Evolutionary conservation across 1,140 invertebrate genomes (phyloP).

Genomic region (Holcopasites calliopsidis): DNA sequence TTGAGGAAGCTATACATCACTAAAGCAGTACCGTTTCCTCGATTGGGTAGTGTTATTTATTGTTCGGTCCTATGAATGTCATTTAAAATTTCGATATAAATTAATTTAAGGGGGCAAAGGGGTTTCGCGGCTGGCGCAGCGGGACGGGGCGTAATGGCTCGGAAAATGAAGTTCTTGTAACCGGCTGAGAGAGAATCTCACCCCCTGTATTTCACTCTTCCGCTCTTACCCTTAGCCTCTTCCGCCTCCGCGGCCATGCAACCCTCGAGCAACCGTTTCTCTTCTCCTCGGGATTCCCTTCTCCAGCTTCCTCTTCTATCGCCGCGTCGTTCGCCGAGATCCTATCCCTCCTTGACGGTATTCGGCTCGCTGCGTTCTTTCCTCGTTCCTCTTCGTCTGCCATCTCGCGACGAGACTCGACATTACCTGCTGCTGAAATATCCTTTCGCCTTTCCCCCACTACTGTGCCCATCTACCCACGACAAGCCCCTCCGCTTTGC

Average conservation of each 20-base stretch:
- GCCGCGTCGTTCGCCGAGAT: conserved; percentile 7
- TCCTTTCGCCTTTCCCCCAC: conserved; percentile 53
- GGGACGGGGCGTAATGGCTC: conserved; percentile 74
- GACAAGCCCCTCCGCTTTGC: conserved; percentile 63
- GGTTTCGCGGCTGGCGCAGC: conserved; percentile 64
- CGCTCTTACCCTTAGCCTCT: conserved; percentile 38
- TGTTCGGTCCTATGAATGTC: conserved; percentile 72
- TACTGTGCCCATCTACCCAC: conserved; percentile 30
- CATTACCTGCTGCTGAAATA: conserved; percentile 68
- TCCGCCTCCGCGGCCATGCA: conserved; percentile 19
- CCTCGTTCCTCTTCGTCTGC: conserved; percentile 45
- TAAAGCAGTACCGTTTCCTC: too few species aligned
- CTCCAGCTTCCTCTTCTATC: conserved; percentile 6
- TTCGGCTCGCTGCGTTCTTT: conserved; percentile 35
- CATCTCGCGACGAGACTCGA: conserved; percentile 44
- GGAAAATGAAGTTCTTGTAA: conserved; percentile 79
- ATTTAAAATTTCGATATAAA: conserved; percentile 79
- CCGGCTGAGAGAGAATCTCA: conserved; percentile 69
- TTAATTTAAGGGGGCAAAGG: conserved; percentile 75
- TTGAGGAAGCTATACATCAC: too few species aligned
- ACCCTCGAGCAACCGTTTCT: conserved; percentile 34
- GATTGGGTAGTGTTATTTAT: too few species aligned
- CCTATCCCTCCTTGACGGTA: conserved; percentile 32
- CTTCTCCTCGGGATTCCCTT: conserved; percentile 12
- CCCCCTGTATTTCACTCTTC: conserved; percentile 35